These are phyloP conservation scores for Eclectus roratus DNA, from an alignment of 2,113 vertebrate species.

Conservation along the genomic window DNA sequence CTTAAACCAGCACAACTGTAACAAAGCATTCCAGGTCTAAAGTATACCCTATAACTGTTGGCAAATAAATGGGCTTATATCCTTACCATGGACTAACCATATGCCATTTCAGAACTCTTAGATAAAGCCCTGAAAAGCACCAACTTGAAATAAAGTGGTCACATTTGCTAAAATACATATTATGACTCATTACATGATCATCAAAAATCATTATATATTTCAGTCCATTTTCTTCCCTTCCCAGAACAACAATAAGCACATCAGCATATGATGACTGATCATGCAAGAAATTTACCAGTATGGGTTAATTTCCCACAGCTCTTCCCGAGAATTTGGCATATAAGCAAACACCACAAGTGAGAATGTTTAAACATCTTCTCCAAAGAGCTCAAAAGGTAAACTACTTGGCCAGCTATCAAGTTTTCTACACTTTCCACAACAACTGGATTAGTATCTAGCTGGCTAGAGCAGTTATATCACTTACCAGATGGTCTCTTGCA, in stretches of 20 bases:
- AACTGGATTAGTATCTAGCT: background rate
- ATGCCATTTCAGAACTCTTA: background rate
- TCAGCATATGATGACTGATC: accelerated
- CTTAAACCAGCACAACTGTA: background rate
- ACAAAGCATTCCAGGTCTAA: background rate
- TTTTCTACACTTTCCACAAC: background rate
- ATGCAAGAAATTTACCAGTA: background rate
- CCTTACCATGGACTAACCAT: background rate
- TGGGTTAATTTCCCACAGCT: background rate
- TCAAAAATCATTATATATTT: background rate
- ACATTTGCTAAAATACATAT: background rate
- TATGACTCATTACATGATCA: background rate
- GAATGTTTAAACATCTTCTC: background rate
- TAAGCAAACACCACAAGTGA: background rate
- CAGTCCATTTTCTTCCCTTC: background rate
- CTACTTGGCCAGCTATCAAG: background rate
- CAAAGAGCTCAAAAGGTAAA: background rate
- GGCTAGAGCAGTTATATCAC: background rate
- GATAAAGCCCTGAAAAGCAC: background rate
- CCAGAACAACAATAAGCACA: background rate
- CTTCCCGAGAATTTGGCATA: background rate
- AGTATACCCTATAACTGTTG: background rate
- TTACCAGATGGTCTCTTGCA: background rate
- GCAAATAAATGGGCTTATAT: background rate
- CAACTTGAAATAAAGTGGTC: background rate